Base-by-base conservation (phyloP, 1,140 invertebrate species). In the Elysia chlorotica region DNA sequence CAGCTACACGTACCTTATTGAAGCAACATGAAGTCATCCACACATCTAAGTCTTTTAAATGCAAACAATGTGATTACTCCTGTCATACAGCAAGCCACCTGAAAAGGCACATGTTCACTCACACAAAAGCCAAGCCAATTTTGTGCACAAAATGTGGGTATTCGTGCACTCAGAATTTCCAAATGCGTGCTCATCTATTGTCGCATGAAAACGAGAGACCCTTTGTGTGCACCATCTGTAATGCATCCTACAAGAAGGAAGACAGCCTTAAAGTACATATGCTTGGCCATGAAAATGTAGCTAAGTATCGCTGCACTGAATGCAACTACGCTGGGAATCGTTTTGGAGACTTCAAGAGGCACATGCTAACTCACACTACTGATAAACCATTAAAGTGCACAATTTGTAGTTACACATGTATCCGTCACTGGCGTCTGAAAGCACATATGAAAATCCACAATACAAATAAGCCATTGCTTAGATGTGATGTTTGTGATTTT, bases 31-130 rank as follows among this genome's bases (percentile, higher is more conserved):
- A 33, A 30, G 56, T 68, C 37, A 68, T 68, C 53, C 66, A 68
- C 36, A 2, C 66, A 21, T 41, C 54, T 2, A 68, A 68, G 53
- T 56, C 54, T 31, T 68, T 68, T 23, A 36, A 33, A 21, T 68
- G 66, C 36, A 56, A 68, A 56, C 25, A 68, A 38, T 68, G 66
- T 28, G 23, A 68, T 5, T 68, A 68, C 38, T 17, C 33, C 3
- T 68, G 66, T 25, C 66, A 68, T 23, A 68, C 66, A 21, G 41
- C 66, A 23, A 68, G 66, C 23, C 66, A 68, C 33, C 33, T 68
- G 41, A 68, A 68, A 23, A 41, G 66, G 17, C 66, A 68, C 31
- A 68, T 68, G 66, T 68, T 56, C 38, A 70, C 68, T 21, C 68
- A 70, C 61, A 35, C 3, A 23, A 14, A 38, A 6, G 41, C 25